phyloP scores from a whole-genome alignment of 2,888 invertebrate genomes.

The Drepana falcataria region DNA sequence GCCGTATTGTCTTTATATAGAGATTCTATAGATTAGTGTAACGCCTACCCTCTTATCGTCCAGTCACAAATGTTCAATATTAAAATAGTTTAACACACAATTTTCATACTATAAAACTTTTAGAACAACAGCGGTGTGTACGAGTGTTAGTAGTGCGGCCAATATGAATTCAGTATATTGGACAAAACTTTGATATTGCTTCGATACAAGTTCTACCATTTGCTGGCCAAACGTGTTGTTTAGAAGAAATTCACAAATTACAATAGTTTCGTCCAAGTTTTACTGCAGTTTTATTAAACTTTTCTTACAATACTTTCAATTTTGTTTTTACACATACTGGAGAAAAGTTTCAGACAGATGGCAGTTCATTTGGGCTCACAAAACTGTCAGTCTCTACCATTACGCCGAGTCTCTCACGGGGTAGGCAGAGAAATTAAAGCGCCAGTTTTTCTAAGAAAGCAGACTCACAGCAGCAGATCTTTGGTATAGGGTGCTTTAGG shows the following conservation, averaged over 20 bases:
- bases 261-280: neutral
- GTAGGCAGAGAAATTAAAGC: no score
- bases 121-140: constrained; percentile 3
- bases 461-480: no score
- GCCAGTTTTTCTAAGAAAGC: no score
- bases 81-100: neutral
- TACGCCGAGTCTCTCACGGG: no score
- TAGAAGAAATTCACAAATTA: constrained; percentile 12
- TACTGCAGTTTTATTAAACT: neutral
- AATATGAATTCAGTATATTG: constrained; percentile 21
- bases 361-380: no score
- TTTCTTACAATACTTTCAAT: constrained; percentile 2
- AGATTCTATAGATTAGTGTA: no score
- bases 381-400: no score
- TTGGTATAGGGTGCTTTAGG: no score
- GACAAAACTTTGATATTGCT: constrained; percentile 28
- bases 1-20: no score
- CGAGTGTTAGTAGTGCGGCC: constrained; percentile 5
- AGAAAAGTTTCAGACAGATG: no score
- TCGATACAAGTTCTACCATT: constrained; percentile 13
- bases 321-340: neutral
- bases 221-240: constrained; percentile 13
- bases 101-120: neutral
- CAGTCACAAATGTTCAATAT: neutral
- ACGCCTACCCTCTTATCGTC: no score